Percentiles rank a stretch among this genome's conserved stretches.
These are phyloP conservation scores for Hipposideros armiger DNA, from an alignment of 2,113 vertebrate genomes.

Conservation along the genomic window DNA sequence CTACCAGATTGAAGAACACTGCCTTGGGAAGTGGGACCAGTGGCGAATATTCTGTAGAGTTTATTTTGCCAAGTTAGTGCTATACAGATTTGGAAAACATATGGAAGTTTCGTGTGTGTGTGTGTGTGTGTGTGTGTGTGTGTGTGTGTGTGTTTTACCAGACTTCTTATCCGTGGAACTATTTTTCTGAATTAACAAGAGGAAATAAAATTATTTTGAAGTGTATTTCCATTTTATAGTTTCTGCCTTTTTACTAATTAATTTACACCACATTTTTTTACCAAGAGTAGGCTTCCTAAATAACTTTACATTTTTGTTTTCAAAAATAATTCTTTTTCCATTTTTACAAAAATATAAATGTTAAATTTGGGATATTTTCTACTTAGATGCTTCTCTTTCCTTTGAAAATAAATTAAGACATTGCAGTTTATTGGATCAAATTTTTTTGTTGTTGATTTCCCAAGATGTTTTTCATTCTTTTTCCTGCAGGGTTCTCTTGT, in stretches of 20 bases:
- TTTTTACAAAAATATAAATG: neutral
- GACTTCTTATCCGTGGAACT: neutral
- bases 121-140: neutral
- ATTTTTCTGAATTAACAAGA: neutral
- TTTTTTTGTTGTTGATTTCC: neutral
- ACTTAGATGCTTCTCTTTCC: neutral
- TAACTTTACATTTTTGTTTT: slow-evolving; percentile 38
- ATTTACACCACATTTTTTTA: slow-evolving; percentile 20
- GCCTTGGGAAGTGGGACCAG: neutral
- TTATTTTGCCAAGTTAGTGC: neutral
- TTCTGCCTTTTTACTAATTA: slow-evolving; percentile 52
- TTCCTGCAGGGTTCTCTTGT: neutral
- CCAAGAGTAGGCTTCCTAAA: neutral
- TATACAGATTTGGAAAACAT: neutral
- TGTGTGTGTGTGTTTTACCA: neutral
- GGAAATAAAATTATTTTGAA: slow-evolving; percentile 47
- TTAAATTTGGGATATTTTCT: slow-evolving; percentile 10
- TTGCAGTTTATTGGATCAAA: neutral
- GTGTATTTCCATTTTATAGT: neutral
- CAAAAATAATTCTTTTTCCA: neutral
- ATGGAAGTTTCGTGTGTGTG: neutral
- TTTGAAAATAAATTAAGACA: slow-evolving; percentile 40
- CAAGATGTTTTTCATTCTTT: neutral
- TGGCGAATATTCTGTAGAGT: neutral
- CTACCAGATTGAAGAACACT: neutral